Conservation (phyloP, 37 sponge, comb jelly and placozoan genomes). For the Crambe crambe region DNA sequence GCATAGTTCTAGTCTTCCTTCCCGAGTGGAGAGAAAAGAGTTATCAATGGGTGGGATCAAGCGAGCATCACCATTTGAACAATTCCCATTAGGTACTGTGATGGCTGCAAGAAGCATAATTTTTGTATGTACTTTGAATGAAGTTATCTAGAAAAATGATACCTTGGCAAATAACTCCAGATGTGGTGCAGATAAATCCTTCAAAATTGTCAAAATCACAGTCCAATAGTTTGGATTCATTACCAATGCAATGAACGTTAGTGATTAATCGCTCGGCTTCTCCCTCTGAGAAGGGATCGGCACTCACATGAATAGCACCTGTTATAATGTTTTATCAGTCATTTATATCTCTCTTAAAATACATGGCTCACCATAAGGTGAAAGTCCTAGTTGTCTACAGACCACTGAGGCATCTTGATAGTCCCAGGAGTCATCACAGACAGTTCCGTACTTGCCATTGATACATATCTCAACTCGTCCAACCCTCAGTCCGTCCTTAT, state of each 20-base stretch:
- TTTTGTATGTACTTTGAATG: too few relatives aligned
- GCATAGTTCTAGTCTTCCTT: conserved; percentile 32
- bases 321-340: neutral
- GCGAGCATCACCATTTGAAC: conserved; percentile 5
- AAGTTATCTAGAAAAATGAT: neutral
- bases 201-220: neutral
- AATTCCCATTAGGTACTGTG: neutral
- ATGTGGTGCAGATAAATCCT: conserved; percentile 10
- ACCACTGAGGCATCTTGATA: conserved; percentile 47
- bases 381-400: conserved; percentile 43
- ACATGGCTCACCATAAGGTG: conserved; percentile 28
- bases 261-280: neutral
- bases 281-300: conserved; percentile 29
- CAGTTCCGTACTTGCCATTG: conserved; percentile 40
- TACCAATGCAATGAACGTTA: conserved; percentile 20
- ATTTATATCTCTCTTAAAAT: neutral
- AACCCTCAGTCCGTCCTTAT: conserved; percentile 28
- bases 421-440: conserved; percentile 42
- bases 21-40: neutral
- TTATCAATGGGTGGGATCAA: neutral
- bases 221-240: conserved; percentile 19
- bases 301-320: conserved; percentile 28
- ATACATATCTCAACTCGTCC: conserved; percentile 56
- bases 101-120: neutral
- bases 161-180: conserved; percentile 29